Evolutionary conservation across 2,113 vertebrate genomes (phyloP), one percentile per base, ranked within the genome.

Genomic region (Parus major): DNA sequence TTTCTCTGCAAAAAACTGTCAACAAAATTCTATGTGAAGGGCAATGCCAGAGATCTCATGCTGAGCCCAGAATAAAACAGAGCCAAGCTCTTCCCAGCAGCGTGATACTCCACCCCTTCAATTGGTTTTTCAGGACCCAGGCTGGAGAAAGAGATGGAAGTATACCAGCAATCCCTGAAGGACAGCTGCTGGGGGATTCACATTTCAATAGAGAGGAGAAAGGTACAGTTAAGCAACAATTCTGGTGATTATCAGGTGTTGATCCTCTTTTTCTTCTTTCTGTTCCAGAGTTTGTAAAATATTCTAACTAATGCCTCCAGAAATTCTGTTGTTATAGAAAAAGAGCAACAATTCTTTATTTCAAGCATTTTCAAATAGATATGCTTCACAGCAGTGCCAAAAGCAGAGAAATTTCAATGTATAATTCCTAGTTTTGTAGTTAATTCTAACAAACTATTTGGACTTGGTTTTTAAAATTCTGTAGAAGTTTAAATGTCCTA

Each of bases 141-240:
- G 63, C 50, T 95, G 92, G 88, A 70, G 81, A 25, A 56, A 33
- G 60, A 92, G 64, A 49, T 83, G 82, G 91, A 90, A 88, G 23
- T 68, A n/a, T 11, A 47, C 13, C 85, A 90, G 61, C 57, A 93
- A n/a, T 29, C 35, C 64, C 73, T 69, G 70, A 68, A 49, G 15
- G 41, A 56, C 56, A 65, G 9, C 36, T 39, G 4, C 3, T 82
- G 80, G 31, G 36, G 57, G 47, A 39, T 4, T 75, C 42, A 59
- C 35, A 68, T 59, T 75, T 86, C 63, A 83, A 31, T 9, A 50
- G 71, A 29, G 71, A 85, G 47, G 53, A 71, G 57, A 91, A 79
- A 82, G 80, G 61, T 82, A 73, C 70, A 66, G 42, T 49, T 53
- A 78, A 65, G 44, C 52, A 69, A 73, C 35, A 81, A 19, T 44